These are phyloP conservation scores for Metacarcinus magister DNA, from an alignment of 2,888 invertebrate species.

Conservation along the genomic window DNA sequence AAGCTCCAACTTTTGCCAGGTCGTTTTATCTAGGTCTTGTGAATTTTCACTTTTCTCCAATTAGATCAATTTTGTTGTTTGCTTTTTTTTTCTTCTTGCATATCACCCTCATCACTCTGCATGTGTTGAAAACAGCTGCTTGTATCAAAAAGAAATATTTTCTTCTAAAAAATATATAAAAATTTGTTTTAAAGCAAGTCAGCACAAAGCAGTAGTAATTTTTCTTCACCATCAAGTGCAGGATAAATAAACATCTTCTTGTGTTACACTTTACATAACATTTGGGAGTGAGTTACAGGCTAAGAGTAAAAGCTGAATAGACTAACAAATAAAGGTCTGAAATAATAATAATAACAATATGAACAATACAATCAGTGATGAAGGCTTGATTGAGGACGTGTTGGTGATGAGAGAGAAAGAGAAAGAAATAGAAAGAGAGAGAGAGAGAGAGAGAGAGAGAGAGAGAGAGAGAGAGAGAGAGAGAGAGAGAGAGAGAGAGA, in stretches of 20 bases:
- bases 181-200: too few relatives aligned
- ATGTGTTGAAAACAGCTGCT: too few relatives aligned
- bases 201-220: too few relatives aligned
- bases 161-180: too few relatives aligned
- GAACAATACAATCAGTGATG: neutral
- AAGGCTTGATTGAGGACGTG: constrained; percentile 26
- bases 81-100: too few relatives aligned
- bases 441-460: constrained; percentile 13
- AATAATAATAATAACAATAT: neutral
- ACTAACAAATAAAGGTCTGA: constrained; percentile 37
- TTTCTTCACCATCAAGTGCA: neutral
- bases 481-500: neutral
- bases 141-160: too few relatives aligned
- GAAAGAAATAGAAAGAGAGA: neutral
- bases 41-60: too few relatives aligned
- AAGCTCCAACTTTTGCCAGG: too few relatives aligned
- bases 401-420: neutral
- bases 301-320: neutral
- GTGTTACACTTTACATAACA: constrained; percentile 41
- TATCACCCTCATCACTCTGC: too few relatives aligned
- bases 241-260: neutral
- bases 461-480: neutral
- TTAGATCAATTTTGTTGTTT: too few relatives aligned
- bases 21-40: too few relatives aligned
- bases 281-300: constrained; percentile 14